Percentiles rank a stretch among this genome's conserved stretches.
Conservation (phyloP, 2,797 vertebrate species). For the Cyclura pinguis region DNA sequence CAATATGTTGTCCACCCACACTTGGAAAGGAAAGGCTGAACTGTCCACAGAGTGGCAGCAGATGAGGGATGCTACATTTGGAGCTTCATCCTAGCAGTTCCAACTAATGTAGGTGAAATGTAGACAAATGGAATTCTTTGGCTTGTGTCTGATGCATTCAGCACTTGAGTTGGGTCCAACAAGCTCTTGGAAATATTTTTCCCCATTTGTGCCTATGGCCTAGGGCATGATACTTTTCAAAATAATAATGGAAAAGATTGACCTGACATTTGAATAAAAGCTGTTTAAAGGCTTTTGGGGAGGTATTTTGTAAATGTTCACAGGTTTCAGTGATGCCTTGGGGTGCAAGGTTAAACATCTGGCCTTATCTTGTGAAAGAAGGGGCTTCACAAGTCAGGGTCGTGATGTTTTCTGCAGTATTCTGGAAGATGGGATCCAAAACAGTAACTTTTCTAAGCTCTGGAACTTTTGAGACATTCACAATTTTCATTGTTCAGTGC, state of each 20-base stretch:
- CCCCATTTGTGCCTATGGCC: background rate
- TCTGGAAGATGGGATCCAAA: no score
- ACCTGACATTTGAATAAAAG: background rate
- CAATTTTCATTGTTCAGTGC: background rate
- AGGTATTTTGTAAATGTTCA: background rate
- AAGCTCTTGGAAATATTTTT: background rate
- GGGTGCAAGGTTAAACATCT: background rate
- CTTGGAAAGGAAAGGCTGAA: background rate
- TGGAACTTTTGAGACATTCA: background rate
- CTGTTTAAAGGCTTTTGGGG: background rate
- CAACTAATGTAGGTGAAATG: background rate
- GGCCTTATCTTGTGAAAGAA: background rate
- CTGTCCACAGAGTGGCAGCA: background rate
- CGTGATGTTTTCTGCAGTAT: no score
- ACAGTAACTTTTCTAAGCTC: no score
- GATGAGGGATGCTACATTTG: rapidly evolving
- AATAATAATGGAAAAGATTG: background rate
- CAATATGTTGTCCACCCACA: constrained; percentile 3
- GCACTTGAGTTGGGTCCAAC: background rate
- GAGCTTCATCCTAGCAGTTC: background rate
- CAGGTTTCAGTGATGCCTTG: background rate
- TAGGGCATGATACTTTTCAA: background rate
- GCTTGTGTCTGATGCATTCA: background rate
- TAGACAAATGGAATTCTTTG: background rate
- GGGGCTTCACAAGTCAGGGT: background rate